These are phyloP conservation scores for Antigone vipio DNA, from an alignment of 2,113 vertebrate species.

Conservation along the genomic window DNA sequence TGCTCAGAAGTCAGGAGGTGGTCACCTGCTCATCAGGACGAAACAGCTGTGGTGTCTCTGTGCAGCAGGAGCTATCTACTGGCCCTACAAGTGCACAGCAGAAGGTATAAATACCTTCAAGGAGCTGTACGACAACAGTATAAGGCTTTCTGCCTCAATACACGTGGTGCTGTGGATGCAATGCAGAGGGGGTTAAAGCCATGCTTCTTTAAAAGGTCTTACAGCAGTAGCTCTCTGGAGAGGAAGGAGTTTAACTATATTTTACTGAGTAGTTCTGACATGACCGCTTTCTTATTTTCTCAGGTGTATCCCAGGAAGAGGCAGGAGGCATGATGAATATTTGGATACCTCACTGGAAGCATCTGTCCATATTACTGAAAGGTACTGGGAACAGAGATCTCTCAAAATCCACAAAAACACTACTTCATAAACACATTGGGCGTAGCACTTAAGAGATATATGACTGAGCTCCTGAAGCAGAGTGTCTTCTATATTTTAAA, in stretches of 20 bases:
- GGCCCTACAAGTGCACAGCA: not conserved
- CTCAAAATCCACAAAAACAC: not conserved
- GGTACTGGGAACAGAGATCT: not conserved
- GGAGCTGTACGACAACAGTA: not conserved
- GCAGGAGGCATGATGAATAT: not conserved
- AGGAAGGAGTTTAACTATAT: not conserved
- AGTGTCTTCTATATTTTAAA: not conserved
- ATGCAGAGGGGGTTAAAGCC: rapidly evolving
- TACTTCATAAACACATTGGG: not conserved
- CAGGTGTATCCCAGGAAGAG: not conserved
- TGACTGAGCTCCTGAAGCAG: not conserved
- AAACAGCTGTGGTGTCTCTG: not conserved
- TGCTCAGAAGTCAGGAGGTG: not conserved
- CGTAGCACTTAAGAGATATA: not conserved
- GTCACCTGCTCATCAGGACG: not conserved
- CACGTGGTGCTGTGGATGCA: not conserved
- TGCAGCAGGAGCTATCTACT: not conserved
- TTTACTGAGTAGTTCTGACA: not conserved
- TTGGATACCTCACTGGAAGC: not conserved
- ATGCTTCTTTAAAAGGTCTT: not conserved
- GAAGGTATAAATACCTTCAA: not conserved
- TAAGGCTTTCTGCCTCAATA: not conserved
- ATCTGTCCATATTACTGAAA: not conserved
- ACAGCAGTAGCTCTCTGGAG: not conserved
- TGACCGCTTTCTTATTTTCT: not conserved